Percentiles rank a stretch among this genome's conserved stretches.
phyloP scores from a whole-genome alignment of 1,140 invertebrate species.

The Lordiphosa mommai region DNA sequence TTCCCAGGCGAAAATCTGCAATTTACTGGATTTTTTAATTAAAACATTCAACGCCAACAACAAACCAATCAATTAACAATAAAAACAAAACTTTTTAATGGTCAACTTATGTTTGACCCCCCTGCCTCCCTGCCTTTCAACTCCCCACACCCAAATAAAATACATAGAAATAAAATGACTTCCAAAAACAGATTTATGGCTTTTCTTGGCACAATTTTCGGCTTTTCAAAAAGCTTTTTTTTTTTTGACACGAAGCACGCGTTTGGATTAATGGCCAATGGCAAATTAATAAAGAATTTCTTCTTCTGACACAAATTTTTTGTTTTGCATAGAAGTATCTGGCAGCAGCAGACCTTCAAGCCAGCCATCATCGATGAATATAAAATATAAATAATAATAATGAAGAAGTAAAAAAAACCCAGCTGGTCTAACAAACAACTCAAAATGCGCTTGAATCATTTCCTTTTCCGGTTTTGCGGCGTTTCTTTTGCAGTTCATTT shows the following conservation, averaged over 20 bases:
- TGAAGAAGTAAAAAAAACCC: conserved; percentile 20
- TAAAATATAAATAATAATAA: conserved; percentile 34
- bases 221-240: conserved; percentile 23
- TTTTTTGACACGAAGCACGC: conserved; percentile 24
- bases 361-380: conserved; percentile 18
- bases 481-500: conserved; percentile 23
- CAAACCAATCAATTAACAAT: conserved; percentile 42
- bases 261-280: conserved; percentile 16
- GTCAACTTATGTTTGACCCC: conserved; percentile 21
- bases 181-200: conserved; percentile 45
- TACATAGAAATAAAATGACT: not conserved
- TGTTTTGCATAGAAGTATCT: not conserved
- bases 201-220: conserved; percentile 29
- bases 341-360: conserved; percentile 6
- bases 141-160: not conserved
- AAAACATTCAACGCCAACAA: conserved; percentile 5
- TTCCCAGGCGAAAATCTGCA: too few species aligned
- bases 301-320: conserved; percentile 1
- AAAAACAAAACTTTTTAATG: conserved; percentile 53
- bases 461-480: conserved; percentile 66
- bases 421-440: conserved; percentile 12
- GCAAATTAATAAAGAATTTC: conserved; percentile 12
- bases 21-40: conserved; percentile 4
- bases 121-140: not conserved
- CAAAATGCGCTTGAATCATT: conserved; percentile 60